phyloP scores from a whole-genome alignment of 2,888 invertebrate genomes.

The Lepidocyrtoides sp. region DNA sequence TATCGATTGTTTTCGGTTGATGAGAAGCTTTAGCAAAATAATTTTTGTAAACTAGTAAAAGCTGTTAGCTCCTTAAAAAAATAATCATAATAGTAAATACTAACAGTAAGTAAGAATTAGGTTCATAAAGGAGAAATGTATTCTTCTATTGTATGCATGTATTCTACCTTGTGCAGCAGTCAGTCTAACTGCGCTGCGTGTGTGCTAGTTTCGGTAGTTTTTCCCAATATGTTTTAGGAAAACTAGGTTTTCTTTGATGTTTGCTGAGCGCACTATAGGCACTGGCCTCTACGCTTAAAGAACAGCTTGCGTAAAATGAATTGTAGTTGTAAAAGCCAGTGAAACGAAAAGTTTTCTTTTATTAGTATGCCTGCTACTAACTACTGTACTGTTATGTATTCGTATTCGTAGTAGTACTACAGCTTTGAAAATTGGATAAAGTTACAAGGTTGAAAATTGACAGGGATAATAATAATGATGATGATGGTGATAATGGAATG shows the following conservation, averaged over 20 bases:
- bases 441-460: slow-evolving; percentile 50
- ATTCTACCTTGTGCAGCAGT: not conserved
- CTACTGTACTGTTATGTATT: too few relatives aligned
- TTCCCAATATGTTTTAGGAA: not conserved
- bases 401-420: too few relatives aligned
- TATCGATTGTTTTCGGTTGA: not conserved
- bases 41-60: too few relatives aligned
- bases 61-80: not conserved
- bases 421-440: not conserved
- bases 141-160: not conserved
- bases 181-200: not conserved
- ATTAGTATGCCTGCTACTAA: not conserved
- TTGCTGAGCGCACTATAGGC: too few relatives aligned
- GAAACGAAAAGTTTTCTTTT: not conserved
- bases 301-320: not conserved
- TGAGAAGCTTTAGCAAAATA: not conserved
- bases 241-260: not conserved
- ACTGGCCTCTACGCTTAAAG: too few relatives aligned
- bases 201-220: not conserved
- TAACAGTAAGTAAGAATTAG: not conserved
- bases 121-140: not conserved
- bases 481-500: slow-evolving; percentile 9
- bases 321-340: not conserved
- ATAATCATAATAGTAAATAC: too few relatives aligned
- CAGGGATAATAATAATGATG: not conserved